These are phyloP conservation scores for Sphenopsis melanotis DNA, from an alignment of 2,797 vertebrate species.

Conservation along the genomic window DNA sequence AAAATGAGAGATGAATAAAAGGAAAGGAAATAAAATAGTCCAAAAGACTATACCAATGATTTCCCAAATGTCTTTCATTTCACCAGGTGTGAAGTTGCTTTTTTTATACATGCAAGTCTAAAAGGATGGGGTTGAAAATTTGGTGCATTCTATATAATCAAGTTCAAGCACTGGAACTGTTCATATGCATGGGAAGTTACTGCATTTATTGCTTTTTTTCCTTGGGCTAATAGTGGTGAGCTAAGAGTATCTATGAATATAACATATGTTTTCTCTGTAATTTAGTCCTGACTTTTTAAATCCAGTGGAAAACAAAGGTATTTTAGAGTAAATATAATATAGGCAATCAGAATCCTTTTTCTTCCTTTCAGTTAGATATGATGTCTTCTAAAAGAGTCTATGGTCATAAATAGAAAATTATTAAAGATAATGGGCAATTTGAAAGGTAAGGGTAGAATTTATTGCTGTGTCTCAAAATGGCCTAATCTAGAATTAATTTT, in stretches of 20 bases:
- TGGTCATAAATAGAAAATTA: background rate
- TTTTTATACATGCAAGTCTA: background rate
- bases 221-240: background rate
- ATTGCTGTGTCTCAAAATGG: background rate
- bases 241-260: background rate
- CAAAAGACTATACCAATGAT: background rate
- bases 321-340: background rate
- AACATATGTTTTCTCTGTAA: accelerated
- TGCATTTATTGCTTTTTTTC: background rate
- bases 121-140: background rate
- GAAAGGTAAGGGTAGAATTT: background rate
- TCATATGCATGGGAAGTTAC: background rate
- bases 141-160: background rate
- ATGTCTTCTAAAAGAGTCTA: background rate
- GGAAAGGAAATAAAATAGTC: background rate
- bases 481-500: background rate
- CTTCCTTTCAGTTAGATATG: background rate
- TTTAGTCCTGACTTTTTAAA: background rate
- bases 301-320: background rate
- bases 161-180: background rate
- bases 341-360: background rate
- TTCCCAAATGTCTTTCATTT: background rate
- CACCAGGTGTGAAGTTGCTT: background rate
- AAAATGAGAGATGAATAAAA: background rate
- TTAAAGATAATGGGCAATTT: background rate